Evolutionary conservation across 2,888 invertebrate genomes (phyloP).

Genomic region (Sclerodermus sp.): DNA sequence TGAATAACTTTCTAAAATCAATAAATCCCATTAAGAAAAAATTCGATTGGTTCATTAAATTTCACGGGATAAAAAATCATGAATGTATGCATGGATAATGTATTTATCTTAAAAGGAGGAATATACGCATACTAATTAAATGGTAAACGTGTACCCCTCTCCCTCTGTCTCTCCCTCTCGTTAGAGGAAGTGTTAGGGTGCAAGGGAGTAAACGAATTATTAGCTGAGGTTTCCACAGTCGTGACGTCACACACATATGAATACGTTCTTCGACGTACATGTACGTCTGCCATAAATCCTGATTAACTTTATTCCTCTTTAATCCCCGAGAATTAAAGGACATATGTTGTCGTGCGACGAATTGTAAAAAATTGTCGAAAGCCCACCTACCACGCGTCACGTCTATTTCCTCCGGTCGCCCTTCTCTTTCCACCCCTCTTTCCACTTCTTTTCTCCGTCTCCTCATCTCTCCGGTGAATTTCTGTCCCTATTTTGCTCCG

Average conservation of each 20-base stretch:
- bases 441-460: not conserved
- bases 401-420: not conserved
- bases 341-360: constrained; percentile 31
- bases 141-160: no score
- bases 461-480: constrained; percentile 18
- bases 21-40: no score
- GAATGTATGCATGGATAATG: no score
- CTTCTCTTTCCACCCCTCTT: not conserved
- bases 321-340: constrained; percentile 31
- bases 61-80: no score
- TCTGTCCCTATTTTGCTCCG: constrained; percentile 19
- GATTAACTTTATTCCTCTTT: constrained; percentile 25
- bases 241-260: constrained; percentile 3
- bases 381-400: constrained; percentile 13
- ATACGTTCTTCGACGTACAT: constrained; percentile 17
- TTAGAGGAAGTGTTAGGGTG: no score
- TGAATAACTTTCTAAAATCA: no score
- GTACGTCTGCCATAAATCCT: constrained; percentile 21
- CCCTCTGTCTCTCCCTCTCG: no score
- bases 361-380: constrained; percentile 36
- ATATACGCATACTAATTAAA: no score
- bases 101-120: no score
- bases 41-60: no score
- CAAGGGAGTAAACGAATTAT: no score
- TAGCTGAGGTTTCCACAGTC: no score